A percentile compares a stretch with the other conserved stretches of the same genome.
Conservation (phyloP, 2,797 vertebrate species). For the Cottoperca gobio region DNA sequence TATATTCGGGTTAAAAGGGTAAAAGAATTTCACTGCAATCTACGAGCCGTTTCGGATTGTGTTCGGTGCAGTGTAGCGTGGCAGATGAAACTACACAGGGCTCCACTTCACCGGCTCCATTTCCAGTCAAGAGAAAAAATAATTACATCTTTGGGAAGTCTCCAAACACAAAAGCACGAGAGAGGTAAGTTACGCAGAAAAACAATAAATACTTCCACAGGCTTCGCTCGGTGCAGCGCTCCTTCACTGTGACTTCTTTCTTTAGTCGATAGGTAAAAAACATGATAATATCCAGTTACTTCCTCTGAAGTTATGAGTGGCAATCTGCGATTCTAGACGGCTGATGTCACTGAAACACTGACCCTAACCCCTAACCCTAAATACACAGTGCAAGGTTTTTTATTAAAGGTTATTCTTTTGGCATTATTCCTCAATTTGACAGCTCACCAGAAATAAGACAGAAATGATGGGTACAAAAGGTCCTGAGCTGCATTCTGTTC, state of each 20-base stretch:
- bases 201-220: constrained; percentile 26
- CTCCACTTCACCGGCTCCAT: constrained; percentile 41
- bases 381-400: not conserved
- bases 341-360: constrained; percentile 7
- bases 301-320: constrained; percentile 22
- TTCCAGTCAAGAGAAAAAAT: constrained; percentile 59
- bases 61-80: constrained; percentile 20
- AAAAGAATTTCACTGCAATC: constrained; percentile 15
- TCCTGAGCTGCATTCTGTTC: not conserved
- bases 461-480: not conserved
- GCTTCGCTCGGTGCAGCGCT: constrained; percentile 8
- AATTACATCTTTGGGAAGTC: constrained; percentile 52
- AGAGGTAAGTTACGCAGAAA: constrained; percentile 9
- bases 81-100: constrained; percentile 45
- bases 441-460: constrained; percentile 10
- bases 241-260: constrained; percentile 8
- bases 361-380: too few species aligned
- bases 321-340: not conserved
- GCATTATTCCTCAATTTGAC: not conserved
- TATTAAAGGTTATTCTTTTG: not conserved
- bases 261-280: constrained; percentile 23
- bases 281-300: constrained; percentile 31
- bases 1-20: constrained; percentile 12
- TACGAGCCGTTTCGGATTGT: constrained; percentile 29
- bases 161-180: constrained; percentile 31